A percentile compares a stretch with the other conserved stretches of the same genome.
phyloP scores from a whole-genome alignment of 2,888 invertebrate species.

The Erebia epiphron region DNA sequence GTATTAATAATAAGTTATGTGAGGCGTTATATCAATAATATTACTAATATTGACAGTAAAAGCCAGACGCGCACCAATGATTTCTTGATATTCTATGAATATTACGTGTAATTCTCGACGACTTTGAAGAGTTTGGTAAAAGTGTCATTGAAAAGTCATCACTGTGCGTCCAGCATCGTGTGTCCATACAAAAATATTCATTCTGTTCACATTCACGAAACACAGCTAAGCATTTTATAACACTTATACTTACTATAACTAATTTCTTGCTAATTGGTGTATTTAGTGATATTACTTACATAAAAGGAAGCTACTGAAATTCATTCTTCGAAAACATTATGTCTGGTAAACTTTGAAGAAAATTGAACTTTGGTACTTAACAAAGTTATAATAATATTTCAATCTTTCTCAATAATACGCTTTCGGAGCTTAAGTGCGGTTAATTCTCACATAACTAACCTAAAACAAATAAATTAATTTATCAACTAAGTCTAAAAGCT shows the following conservation, averaged over 20 bases:
- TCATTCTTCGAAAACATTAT: slow-evolving; percentile 21
- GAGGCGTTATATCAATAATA: slow-evolving; percentile 28
- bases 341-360: slow-evolving; percentile 43
- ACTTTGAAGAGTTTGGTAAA: neutral
- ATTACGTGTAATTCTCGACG: neutral
- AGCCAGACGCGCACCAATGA: slow-evolving; percentile 20
- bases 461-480: slow-evolving; percentile 69
- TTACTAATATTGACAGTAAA: slow-evolving; percentile 29
- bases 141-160: slow-evolving; percentile 7
- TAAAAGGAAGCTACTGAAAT: slow-evolving; percentile 33
- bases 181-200: slow-evolving; percentile 81
- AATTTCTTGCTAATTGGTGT: slow-evolving; percentile 36
- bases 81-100: neutral
- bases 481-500: slow-evolving; percentile 58
- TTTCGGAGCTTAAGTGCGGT: slow-evolving; percentile 35
- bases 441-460: slow-evolving; percentile 39
- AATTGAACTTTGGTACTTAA: slow-evolving; percentile 53
- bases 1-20: slow-evolving; percentile 27
- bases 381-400: slow-evolving; percentile 37
- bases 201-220: slow-evolving; percentile 72
- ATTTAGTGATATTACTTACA: slow-evolving; percentile 25
- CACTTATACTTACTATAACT: slow-evolving; percentile 26
- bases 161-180: slow-evolving; percentile 44
- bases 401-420: slow-evolving; percentile 42
- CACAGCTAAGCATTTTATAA: slow-evolving; percentile 65